These are phyloP conservation scores for Emydocephalus ijimae DNA, from an alignment of 2,113 vertebrate genomes.

Conservation along the genomic window DNA sequence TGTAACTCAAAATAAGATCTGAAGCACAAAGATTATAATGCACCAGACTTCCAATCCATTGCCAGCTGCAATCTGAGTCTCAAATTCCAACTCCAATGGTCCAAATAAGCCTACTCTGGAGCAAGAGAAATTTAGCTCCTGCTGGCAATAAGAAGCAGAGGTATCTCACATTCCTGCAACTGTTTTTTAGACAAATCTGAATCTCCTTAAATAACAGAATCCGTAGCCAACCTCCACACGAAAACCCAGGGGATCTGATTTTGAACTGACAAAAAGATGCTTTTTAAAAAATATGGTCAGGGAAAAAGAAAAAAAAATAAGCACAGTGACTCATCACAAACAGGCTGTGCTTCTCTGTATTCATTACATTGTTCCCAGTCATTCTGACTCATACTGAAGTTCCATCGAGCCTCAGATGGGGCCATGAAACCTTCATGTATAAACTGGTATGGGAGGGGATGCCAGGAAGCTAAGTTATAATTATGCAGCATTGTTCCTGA, in stretches of 20 bases:
- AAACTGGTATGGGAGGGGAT: accelerated
- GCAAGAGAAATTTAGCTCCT: not conserved
- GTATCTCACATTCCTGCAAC: not conserved
- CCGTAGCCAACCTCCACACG: not conserved
- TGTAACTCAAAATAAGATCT: no score
- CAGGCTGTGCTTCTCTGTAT: accelerated
- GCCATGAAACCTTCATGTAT: not conserved
- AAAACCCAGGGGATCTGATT: conserved; percentile 5
- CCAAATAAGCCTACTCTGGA: not conserved
- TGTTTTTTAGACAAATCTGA: not conserved
- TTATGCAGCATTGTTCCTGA: not conserved
- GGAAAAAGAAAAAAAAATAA: not conserved
- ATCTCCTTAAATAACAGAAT: not conserved
- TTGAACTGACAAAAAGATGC: conserved; percentile 25
- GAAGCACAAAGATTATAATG: not conserved
- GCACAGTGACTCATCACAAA: not conserved
- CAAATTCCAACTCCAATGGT: not conserved
- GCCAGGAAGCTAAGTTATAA: not conserved
- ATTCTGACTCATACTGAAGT: not conserved
- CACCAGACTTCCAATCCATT: not conserved
- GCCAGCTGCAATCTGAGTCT: not conserved
- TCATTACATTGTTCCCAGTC: conserved; percentile 17
- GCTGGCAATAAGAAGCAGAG: not conserved
- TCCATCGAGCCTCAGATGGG: not conserved
- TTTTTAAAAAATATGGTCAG: not conserved